Conservation (phyloP, 2,113 vertebrate genomes). For the Spea bombifrons region DNA sequence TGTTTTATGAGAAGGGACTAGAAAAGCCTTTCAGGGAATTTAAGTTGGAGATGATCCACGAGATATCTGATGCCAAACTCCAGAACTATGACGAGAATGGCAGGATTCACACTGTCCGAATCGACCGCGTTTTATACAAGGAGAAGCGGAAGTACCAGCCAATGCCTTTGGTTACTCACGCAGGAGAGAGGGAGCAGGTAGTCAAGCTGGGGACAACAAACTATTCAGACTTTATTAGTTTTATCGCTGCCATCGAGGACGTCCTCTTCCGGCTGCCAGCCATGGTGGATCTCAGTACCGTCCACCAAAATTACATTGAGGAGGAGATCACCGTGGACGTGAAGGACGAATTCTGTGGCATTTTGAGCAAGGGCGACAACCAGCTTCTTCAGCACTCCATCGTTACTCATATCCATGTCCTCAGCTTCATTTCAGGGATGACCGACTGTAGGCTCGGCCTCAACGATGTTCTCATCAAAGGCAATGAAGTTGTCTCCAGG, state of each 20-base stretch:
- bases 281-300: constrained; percentile 65
- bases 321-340: constrained; percentile 83
- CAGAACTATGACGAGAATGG: constrained; percentile 82
- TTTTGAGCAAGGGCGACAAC: constrained; percentile 70
- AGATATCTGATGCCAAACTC: constrained; percentile 80
- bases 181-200: constrained; percentile 75
- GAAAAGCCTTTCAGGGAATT: constrained; percentile 83
- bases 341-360: constrained; percentile 76
- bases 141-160: constrained; percentile 85
- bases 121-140: constrained; percentile 78
- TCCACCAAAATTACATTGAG: constrained; percentile 73
- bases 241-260: constrained; percentile 73
- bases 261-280: constrained; percentile 67
- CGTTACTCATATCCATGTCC: constrained; percentile 72
- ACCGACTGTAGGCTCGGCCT: constrained; percentile 78
- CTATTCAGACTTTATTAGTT: constrained; percentile 80
- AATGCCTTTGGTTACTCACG: constrained; percentile 73
- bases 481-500: constrained; percentile 81
- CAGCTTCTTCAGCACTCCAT: constrained; percentile 73
- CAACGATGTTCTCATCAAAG: constrained; percentile 81
- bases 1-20: constrained; percentile 83
- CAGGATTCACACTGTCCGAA: constrained; percentile 79
- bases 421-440: constrained; percentile 79
- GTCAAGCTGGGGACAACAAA: constrained; percentile 80
- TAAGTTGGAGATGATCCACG: constrained; percentile 75